Evolutionary conservation across 2,797 vertebrate species (phyloP).

Genomic region (Urocyon cinereoargenteus): DNA sequence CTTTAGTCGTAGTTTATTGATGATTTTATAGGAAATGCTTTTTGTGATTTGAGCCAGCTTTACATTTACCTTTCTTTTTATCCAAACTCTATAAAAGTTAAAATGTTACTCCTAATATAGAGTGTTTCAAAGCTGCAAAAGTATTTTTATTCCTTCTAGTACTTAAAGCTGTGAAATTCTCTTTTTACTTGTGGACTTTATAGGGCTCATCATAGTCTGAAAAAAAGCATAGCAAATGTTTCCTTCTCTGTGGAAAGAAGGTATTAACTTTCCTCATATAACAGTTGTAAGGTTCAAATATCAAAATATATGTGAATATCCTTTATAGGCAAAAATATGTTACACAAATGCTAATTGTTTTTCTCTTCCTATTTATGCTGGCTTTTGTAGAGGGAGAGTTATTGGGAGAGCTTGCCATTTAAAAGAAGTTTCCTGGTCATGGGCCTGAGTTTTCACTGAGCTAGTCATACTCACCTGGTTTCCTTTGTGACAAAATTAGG

Average conservation of each 20-base stretch:
- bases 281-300: constrained; percentile 8
- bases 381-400: neutral
- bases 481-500: constrained; percentile 23
- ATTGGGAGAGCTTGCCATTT: neutral
- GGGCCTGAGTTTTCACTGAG: neutral
- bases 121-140: constrained; percentile 9
- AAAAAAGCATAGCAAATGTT: neutral
- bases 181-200: neutral
- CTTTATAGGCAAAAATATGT: neutral
- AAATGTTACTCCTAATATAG: neutral
- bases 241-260: constrained; percentile 28
- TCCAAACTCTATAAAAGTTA: neutral
- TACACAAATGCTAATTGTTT: constrained; percentile 23
- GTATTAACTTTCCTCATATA: neutral
- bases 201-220: neutral
- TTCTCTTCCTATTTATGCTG: constrained; percentile 13
- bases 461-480: neutral
- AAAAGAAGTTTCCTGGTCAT: neutral
- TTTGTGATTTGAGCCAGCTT: neutral
- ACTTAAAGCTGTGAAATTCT: neutral
- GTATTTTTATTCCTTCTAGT: neutral
- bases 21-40: constrained; percentile 14
- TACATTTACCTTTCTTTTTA: constrained; percentile 5
- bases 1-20: neutral
- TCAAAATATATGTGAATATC: neutral